These are phyloP conservation scores for Macquaria ambigua DNA, from an alignment of 2,113 vertebrate genomes.

Conservation along the genomic window DNA sequence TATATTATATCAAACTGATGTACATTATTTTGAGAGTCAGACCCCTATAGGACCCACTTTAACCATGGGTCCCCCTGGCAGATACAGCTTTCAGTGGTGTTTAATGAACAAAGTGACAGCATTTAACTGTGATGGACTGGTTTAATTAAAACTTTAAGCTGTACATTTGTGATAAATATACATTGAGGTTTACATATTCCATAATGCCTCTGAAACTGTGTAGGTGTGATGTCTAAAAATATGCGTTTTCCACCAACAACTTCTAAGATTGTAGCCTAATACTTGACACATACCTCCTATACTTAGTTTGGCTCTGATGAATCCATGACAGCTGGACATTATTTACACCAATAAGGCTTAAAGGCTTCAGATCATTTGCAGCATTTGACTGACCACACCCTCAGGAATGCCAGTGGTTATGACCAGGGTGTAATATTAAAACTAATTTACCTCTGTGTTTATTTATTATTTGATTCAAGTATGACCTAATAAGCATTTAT, in stretches of 20 bases:
- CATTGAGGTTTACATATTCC: neutral
- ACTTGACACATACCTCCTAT: neutral
- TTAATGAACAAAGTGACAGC: neutral
- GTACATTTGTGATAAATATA: neutral
- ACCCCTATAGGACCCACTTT: neutral
- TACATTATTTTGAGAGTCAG: neutral
- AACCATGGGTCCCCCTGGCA: neutral
- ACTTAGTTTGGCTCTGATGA: neutral
- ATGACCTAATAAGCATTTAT: neutral
- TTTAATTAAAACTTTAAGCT: neutral
- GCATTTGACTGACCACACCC: constrained; percentile 67
- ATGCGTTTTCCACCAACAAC: neutral
- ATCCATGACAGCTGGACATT: neutral
- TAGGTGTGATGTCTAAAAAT: neutral
- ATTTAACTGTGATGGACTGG: neutral
- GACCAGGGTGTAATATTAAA: neutral
- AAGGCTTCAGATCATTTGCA: constrained; percentile 51
- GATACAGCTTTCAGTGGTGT: neutral
- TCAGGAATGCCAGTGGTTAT: constrained; percentile 11
- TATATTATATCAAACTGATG: constrained; percentile 1
- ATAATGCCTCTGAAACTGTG: neutral
- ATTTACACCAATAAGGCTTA: constrained; percentile 3
- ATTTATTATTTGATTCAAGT: neutral
- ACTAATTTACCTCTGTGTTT: neutral
- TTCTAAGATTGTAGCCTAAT: neutral